phyloP scores from a whole-genome alignment of 2,113 vertebrate genomes.

The Psittacula cyanocephala region DNA sequence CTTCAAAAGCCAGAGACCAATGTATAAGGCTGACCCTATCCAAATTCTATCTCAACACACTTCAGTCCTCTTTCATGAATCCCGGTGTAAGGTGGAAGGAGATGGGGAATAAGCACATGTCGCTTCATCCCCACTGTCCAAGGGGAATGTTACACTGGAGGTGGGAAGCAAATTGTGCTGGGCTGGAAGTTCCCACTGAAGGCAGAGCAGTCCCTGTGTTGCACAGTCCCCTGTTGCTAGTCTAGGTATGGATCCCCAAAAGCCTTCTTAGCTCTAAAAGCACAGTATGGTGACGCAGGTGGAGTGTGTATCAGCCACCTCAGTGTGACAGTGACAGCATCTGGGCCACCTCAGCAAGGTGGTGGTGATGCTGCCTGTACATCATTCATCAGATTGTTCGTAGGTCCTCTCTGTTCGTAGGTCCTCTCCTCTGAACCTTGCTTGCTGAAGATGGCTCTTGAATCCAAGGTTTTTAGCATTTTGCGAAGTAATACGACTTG shows the following conservation, averaged over 20 bases:
- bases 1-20: background rate
- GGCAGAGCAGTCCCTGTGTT: background rate
- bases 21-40: accelerated
- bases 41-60: background rate
- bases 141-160: background rate
- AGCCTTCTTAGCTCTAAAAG: background rate
- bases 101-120: accelerated
- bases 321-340: background rate
- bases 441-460: background rate
- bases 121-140: accelerated
- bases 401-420: background rate
- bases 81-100: background rate
- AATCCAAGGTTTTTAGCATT: background rate
- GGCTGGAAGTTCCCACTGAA: background rate
- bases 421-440: background rate
- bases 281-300: background rate
- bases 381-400: background rate
- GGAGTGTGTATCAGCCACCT: background rate
- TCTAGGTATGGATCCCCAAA: background rate
- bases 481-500: background rate
- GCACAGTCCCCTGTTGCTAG: accelerated
- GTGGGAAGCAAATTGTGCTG: background rate
- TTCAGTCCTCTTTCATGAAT: background rate
- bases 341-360: background rate
- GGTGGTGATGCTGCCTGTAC: background rate